phyloP scores from a whole-genome alignment of 1,140 invertebrate species.

The Aphelenchoides besseyi region DNA sequence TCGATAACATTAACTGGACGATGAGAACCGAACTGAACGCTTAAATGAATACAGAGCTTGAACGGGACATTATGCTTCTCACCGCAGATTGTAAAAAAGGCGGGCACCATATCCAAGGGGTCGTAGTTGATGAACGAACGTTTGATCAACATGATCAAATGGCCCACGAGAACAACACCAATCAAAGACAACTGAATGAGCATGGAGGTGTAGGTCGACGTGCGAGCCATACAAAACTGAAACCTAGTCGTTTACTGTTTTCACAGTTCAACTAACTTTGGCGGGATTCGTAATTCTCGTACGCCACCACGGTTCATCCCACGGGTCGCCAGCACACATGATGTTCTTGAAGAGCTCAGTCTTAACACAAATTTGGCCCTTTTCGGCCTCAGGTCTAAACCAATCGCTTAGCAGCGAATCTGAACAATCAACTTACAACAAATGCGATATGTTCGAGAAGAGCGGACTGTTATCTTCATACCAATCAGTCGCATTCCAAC shows the following conservation, averaged over 20 bases:
- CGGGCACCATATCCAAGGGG: conserved; percentile 9
- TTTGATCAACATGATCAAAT: background rate
- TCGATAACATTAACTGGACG: background rate
- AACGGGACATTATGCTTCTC: background rate
- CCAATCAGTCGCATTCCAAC: no score
- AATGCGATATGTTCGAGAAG: no score
- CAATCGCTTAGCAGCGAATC: no score
- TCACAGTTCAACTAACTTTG: no score
- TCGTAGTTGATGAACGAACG: background rate
- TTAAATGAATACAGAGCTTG: background rate
- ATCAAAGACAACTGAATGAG: background rate
- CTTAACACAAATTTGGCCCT: background rate
- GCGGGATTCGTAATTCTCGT: background rate
- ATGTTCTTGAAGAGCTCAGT: background rate
- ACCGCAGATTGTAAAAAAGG: conserved; percentile 1
- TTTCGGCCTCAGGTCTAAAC: no score
- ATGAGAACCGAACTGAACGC: background rate
- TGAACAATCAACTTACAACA: no score
- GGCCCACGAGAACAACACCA: background rate
- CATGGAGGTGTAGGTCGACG: background rate
- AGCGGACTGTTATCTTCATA: no score
- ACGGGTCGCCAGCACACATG: background rate
- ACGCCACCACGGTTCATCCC: background rate
- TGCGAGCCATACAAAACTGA: background rate
- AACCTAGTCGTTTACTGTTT: no score